Conservation (phyloP, 2,888 invertebrate genomes). For the Scaptomyza reducta region DNA sequence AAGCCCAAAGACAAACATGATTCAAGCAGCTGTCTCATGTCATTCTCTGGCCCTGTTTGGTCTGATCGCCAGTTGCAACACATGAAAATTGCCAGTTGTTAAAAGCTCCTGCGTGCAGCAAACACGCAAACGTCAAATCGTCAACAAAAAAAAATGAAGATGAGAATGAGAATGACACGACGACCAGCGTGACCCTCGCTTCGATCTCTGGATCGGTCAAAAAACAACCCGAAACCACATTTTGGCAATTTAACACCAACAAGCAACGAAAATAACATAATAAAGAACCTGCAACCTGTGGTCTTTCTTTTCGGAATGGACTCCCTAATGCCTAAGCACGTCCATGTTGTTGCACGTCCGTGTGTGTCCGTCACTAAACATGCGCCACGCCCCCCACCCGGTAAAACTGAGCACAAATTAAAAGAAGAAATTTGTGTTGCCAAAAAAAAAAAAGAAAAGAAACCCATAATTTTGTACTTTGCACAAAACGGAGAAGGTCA, state of each 20-base stretch:
- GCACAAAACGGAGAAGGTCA: conserved; percentile 67
- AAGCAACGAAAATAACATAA: conserved; percentile 12
- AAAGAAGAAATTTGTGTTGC: conserved; percentile 50
- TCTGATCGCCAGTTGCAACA: conserved; percentile 64
- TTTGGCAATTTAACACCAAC: conserved; percentile 74
- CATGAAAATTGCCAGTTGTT: conserved; percentile 70
- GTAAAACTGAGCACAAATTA: conserved; percentile 35
- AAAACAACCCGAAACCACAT: conserved; percentile 58
- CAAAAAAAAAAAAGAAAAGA: conserved; percentile 26
- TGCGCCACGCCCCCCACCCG: conserved; percentile 61
- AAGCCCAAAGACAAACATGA: conserved; percentile 51
- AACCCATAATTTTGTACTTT: conserved; percentile 78
- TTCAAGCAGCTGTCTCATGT: conserved; percentile 67
- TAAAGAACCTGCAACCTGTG: conserved; percentile 21
- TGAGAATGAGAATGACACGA: conserved; percentile 57
- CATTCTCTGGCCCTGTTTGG: neutral
- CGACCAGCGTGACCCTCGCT: conserved; percentile 29
- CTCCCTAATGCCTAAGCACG: conserved; percentile 79
- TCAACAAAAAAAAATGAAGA: neutral
- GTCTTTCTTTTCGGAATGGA: conserved; percentile 29
- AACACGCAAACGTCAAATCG: conserved; percentile 71
- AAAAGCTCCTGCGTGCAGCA: conserved; percentile 13
- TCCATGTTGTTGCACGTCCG: conserved; percentile 58
- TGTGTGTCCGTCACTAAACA: conserved; percentile 78
- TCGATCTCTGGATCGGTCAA: conserved; percentile 20